A percentile compares a stretch with the other conserved stretches of the same genome.
These are phyloP conservation scores for Gymnodraco acuticeps DNA, from an alignment of 2,797 vertebrate genomes.

Conservation along the genomic window DNA sequence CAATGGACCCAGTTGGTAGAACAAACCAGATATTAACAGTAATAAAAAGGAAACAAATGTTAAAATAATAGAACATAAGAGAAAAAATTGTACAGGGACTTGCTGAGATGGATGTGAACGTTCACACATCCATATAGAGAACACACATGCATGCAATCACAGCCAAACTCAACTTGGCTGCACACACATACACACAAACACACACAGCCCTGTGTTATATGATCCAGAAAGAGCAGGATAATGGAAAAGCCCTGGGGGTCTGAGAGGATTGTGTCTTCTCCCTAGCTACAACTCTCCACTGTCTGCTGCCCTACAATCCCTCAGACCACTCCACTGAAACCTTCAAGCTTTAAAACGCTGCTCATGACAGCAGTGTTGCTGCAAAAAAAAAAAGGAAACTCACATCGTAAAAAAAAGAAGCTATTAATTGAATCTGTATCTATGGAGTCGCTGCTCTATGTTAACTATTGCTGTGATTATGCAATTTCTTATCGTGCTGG, in stretches of 20 bases:
- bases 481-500: neutral
- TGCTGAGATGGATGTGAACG: slow-evolving; percentile 40
- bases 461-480: slow-evolving; percentile 21
- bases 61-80: slow-evolving; percentile 26
- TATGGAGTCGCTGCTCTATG: slow-evolving; percentile 24
- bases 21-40: slow-evolving; percentile 64
- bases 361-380: slow-evolving; percentile 49
- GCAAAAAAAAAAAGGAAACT: slow-evolving; percentile 2
- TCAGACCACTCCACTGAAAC: slow-evolving; percentile 62
- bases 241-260: slow-evolving; percentile 75
- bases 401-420: neutral
- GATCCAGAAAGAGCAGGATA: slow-evolving; percentile 78
- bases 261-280: slow-evolving; percentile 75
- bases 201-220: slow-evolving; percentile 70
- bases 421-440: slow-evolving; percentile 39
- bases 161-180: slow-evolving; percentile 29
- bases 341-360: slow-evolving; percentile 57
- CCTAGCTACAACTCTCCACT: slow-evolving; percentile 74
- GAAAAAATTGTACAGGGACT: slow-evolving; percentile 18
- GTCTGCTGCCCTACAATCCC: slow-evolving; percentile 71
- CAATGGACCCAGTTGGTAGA: slow-evolving; percentile 52
- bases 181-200: slow-evolving; percentile 39
- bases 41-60: slow-evolving; percentile 49
- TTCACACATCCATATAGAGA: slow-evolving; percentile 20
- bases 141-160: slow-evolving; percentile 43